phyloP scores from a whole-genome alignment of 2,797 vertebrate genomes.

The Paramormyrops hopkinsi region DNA sequence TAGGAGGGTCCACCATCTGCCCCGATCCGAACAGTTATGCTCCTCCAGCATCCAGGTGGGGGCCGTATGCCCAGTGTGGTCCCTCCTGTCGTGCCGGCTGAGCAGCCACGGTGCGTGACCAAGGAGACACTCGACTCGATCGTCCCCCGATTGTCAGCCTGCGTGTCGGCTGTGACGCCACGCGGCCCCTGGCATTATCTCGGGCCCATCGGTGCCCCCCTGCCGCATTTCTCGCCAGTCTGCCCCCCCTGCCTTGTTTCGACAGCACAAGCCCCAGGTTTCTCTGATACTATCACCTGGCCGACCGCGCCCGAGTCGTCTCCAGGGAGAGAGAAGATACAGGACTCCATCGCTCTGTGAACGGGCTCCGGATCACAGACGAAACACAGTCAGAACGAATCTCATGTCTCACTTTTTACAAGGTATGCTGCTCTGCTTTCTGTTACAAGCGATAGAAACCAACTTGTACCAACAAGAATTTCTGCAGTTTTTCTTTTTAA shows the following conservation, averaged over 20 bases:
- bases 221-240: constrained; percentile 23
- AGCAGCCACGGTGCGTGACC: constrained; percentile 37
- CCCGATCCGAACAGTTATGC: neutral
- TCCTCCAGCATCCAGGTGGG: neutral
- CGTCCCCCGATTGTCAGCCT: constrained; percentile 59
- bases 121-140: constrained; percentile 36
- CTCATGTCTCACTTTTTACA: neutral
- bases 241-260: constrained; percentile 24
- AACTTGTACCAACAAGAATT: neutral
- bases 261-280: constrained; percentile 33
- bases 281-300: constrained; percentile 37
- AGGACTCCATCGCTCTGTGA: constrained; percentile 15
- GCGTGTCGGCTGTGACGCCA: constrained; percentile 54
- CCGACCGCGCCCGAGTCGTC: neutral
- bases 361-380: constrained; percentile 11
- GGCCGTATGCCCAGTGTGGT: too few relatives aligned
- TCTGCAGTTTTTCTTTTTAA: neutral
- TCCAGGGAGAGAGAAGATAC: constrained; percentile 22
- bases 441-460: neutral
- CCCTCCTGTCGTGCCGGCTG: neutral
- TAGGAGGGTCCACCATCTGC: neutral
- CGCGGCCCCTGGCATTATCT: constrained; percentile 26
- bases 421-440: neutral
- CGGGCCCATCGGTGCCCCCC: constrained; percentile 25
- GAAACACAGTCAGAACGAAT: neutral